Conservation (phyloP, 2,888 invertebrate species). For the Sinodicranocentrus sp. region DNA sequence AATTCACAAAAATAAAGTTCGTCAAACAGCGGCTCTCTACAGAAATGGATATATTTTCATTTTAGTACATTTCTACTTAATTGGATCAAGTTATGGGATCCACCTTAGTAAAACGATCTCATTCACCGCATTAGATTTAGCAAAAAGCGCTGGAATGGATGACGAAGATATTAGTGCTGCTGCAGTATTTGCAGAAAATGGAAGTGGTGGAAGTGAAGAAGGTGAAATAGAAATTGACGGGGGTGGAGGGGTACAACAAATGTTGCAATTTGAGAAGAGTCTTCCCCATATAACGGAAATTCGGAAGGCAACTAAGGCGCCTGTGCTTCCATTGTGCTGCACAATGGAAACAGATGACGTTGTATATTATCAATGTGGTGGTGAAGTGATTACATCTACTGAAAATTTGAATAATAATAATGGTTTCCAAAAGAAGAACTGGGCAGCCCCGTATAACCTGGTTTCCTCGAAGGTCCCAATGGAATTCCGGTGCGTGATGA, state of each 20-base stretch:
- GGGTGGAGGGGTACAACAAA: conserved; percentile 4
- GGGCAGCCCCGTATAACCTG: conserved; percentile 54
- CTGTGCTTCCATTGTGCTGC: conserved; percentile 66
- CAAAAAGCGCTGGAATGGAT: conserved; percentile 39
- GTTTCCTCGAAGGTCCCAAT: conserved; percentile 55
- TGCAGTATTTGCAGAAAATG: conserved; percentile 18
- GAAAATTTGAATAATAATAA: conserved; percentile 36
- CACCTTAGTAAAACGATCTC: conserved; percentile 48
- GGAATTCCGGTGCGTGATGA: conserved; percentile 51
- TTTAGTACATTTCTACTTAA: too few species aligned
- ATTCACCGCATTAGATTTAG: conserved; percentile 42
- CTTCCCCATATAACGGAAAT: conserved; percentile 38
- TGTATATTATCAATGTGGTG: conserved; percentile 65
- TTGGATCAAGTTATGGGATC: conserved; percentile 26
- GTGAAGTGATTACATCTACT: conserved; percentile 38
- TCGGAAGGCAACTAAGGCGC: neutral
- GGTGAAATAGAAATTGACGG: neutral
- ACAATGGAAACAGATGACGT: conserved; percentile 63
- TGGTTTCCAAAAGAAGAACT: conserved; percentile 44
- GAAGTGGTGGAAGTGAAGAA: neutral
- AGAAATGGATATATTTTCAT: too few species aligned
- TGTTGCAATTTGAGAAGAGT: neutral
- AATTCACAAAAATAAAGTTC: neutral
- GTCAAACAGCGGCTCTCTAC: too few species aligned
- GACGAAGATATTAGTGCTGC: conserved; percentile 49